phyloP scores from a whole-genome alignment of 35 echinoderm and acorn worm genomes.

The Nesometra sesokonis region DNA sequence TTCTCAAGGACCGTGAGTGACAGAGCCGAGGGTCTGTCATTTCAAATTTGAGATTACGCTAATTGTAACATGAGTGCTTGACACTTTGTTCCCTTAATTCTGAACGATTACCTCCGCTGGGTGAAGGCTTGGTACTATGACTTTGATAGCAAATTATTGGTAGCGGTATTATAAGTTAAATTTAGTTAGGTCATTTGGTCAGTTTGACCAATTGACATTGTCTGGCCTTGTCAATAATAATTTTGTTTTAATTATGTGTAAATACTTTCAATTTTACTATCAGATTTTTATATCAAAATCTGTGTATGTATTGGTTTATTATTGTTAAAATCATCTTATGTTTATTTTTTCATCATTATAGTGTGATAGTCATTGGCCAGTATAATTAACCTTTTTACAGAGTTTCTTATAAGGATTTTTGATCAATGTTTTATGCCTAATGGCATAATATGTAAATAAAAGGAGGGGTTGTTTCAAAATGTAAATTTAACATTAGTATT shows the following conservation, averaged over 20 bases:
- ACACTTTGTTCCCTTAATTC: neutral
- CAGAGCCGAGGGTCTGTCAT: neutral
- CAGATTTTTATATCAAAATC: no score
- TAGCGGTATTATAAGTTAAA: neutral
- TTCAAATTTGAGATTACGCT: neutral
- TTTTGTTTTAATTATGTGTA: neutral
- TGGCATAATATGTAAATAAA: no score
- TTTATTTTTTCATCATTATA: no score
- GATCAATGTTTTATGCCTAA: no score
- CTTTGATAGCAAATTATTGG: neutral
- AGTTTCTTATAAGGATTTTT: no score
- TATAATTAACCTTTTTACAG: no score
- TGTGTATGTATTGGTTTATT: no score
- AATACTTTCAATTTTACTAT: neutral
- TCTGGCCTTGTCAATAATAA: neutral
- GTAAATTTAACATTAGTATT: no score
- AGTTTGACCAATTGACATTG: neutral
- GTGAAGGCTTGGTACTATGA: neutral
- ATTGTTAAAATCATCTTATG: no score
- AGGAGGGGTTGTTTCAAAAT: no score
- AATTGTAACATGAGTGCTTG: neutral
- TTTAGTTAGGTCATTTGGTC: neutral
- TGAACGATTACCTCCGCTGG: neutral
- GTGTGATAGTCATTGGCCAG: no score
- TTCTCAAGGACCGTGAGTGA: neutral